Evolutionary conservation across 2,888 invertebrate species (phyloP).

Genomic region (Acanthoscelides obtectus): DNA sequence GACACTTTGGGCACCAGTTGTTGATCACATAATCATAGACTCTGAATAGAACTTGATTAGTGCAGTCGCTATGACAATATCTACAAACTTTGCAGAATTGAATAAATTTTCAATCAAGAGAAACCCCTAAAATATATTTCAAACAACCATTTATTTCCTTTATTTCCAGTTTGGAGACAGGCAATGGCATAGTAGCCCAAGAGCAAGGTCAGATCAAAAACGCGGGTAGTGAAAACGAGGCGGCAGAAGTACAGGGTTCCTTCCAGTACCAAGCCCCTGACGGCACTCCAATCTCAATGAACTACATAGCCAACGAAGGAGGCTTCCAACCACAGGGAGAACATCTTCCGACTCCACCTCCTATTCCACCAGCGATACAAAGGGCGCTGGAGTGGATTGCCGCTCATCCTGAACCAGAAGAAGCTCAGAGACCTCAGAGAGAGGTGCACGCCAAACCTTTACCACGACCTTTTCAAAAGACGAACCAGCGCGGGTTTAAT

Average conservation of each 20-base stretch:
- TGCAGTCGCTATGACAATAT: too few relatives aligned
- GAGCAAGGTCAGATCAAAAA: constrained; percentile 52
- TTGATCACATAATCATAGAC: too few relatives aligned
- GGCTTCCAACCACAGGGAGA: constrained; percentile 67
- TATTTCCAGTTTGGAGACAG: constrained; percentile 60
- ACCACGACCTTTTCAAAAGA: not conserved
- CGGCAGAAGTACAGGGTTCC: constrained; percentile 56
- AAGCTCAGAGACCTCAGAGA: constrained; percentile 22
- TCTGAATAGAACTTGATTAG: too few relatives aligned
- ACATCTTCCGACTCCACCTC: constrained; percentile 74
- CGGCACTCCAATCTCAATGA: constrained; percentile 57
- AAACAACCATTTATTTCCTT: not conserved
- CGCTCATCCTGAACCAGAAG: constrained; percentile 45
- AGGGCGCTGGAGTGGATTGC: constrained; percentile 62
- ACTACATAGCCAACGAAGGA: constrained; percentile 66
- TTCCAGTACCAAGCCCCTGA: constrained; percentile 66
- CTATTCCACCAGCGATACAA: constrained; percentile 70
- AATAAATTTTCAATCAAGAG: too few relatives aligned
- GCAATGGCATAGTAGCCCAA: constrained; percentile 66
- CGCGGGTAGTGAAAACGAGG: constrained; percentile 43
- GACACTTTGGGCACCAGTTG: too few relatives aligned
- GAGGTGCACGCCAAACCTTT: not conserved
- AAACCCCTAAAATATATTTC: too few relatives aligned
- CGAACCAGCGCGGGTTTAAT: not conserved
- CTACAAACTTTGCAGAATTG: too few relatives aligned